phyloP scores from a whole-genome alignment of 2,113 vertebrate genomes.

The Ceyx melanurus region DNA sequence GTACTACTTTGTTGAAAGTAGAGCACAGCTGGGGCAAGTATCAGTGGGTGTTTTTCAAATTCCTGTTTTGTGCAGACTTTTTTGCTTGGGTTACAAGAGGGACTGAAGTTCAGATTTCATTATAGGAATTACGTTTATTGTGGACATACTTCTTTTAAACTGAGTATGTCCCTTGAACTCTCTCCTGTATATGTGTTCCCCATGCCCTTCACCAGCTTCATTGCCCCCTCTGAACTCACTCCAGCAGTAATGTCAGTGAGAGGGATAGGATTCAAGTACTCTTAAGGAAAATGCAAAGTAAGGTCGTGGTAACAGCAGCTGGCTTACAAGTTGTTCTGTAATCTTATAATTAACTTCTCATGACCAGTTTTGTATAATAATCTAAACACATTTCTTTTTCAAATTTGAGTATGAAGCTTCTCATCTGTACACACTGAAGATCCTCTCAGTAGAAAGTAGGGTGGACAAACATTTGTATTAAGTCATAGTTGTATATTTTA shows the following conservation, averaged over 20 bases:
- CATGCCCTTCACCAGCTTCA: too few relatives aligned
- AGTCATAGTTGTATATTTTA: not conserved
- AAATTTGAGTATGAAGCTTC: not conserved
- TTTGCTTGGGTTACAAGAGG: not conserved
- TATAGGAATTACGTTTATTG: not conserved
- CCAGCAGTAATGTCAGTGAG: not conserved
- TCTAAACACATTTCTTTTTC: not conserved
- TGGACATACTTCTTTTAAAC: not conserved
- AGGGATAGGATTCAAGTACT: not conserved
- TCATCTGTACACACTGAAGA: not conserved
- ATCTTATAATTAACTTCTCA: not conserved
- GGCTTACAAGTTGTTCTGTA: not conserved
- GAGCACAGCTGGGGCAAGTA: not conserved
- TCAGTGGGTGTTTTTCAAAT: not conserved
- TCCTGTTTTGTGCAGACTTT: not conserved
- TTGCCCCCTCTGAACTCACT: too few relatives aligned
- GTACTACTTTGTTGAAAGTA: not conserved
- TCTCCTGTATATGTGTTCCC: not conserved
- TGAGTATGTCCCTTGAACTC: not conserved
- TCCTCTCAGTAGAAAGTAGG: not conserved
- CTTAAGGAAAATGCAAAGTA: not conserved
- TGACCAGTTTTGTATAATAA: not conserved
- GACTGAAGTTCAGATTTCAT: not conserved
- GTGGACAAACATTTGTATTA: not conserved
- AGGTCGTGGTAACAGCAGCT: not conserved